Percentiles rank a stretch among this genome's conserved stretches.
These are phyloP conservation scores for Spisula solida DNA, from an alignment of 2,888 invertebrate genomes.

Conservation along the genomic window DNA sequence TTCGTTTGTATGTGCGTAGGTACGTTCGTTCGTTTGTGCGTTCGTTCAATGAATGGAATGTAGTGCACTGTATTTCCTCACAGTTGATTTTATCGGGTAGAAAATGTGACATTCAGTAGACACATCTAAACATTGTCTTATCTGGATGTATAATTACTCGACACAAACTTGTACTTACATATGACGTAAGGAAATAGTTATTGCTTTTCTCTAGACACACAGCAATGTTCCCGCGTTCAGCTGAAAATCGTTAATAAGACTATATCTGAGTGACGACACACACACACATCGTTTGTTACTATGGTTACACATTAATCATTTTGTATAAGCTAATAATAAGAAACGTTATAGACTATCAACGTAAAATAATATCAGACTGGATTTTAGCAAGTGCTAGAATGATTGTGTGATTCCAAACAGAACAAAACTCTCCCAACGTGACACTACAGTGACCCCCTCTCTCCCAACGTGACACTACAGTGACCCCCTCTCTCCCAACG, in stretches of 20 bases:
- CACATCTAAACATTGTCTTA: neutral
- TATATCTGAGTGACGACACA: neutral
- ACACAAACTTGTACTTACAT: neutral
- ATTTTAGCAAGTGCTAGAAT: neutral
- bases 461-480: too few species aligned
- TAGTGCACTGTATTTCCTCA: too few species aligned
- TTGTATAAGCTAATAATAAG: slow-evolving; percentile 12
- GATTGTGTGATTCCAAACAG: neutral
- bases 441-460: neutral
- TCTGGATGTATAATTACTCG: neutral
- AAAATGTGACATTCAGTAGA: too few species aligned
- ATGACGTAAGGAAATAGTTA: neutral
- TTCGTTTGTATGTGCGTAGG: too few species aligned
- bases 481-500: too few species aligned
- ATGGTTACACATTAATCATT: slow-evolving; percentile 21
- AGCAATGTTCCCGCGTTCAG: neutral
- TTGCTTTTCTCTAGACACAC: neutral
- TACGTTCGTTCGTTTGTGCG: neutral
- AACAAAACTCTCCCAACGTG: neutral
- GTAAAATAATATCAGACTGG: neutral
- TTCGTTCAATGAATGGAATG: too few species aligned
- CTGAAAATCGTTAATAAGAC: neutral
- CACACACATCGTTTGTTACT: neutral
- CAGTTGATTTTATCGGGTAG: too few species aligned
- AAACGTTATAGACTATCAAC: neutral